Conservation (phyloP, 2,797 vertebrate genomes). For the Sciaenops ocellatus region DNA sequence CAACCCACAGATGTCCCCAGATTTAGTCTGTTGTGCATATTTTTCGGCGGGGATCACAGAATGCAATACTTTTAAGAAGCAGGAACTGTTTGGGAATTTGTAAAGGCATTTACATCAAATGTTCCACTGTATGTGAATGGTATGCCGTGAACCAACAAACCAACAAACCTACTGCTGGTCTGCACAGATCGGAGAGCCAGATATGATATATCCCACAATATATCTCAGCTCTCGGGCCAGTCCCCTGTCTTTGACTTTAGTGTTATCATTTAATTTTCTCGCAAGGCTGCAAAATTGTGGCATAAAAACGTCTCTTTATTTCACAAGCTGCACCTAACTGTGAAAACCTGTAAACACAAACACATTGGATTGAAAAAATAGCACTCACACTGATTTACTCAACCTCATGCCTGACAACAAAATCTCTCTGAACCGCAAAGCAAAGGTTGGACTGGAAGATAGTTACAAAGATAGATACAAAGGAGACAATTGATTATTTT, state of each 20-base stretch:
- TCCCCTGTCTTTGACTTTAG: background rate
- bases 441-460: background rate
- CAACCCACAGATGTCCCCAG: background rate
- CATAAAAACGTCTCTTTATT: constrained; percentile 5
- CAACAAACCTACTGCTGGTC: background rate
- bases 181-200: background rate
- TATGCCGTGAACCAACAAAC: constrained; percentile 1
- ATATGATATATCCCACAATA: background rate
- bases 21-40: background rate
- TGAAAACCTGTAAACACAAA: background rate
- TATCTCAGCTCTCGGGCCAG: background rate
- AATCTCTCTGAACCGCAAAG: constrained; percentile 9
- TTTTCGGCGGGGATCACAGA: too few species aligned
- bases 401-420: background rate
- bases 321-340: background rate
- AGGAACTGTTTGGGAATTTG: background rate
- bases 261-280: constrained; percentile 10
- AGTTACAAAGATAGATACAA: constrained; percentile 1
- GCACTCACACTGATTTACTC: background rate
- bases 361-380: background rate
- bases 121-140: background rate
- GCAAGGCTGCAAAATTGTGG: background rate
- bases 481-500: background rate
- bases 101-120: background rate
- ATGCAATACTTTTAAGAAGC: background rate